Evolutionary conservation across 1,140 invertebrate species (phyloP).

Genomic region (Aricia agestis): DNA sequence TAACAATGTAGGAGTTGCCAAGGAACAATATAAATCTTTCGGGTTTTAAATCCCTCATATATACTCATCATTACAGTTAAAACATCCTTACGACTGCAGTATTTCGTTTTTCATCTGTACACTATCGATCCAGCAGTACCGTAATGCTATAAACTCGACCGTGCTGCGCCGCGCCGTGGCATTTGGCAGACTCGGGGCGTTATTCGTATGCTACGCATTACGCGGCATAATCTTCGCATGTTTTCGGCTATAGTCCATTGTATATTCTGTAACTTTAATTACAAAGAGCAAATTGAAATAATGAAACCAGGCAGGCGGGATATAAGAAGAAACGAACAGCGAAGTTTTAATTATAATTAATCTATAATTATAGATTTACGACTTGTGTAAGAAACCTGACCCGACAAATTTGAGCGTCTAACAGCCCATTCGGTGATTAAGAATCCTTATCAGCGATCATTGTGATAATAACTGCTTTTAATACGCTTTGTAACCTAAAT

Average conservation of each 20-base stretch:
- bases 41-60: background rate
- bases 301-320: too few relatives aligned
- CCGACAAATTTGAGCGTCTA: too few relatives aligned
- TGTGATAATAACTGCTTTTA: background rate
- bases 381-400: too few relatives aligned
- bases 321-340: too few relatives aligned
- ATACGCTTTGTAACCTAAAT: background rate
- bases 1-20: too few relatives aligned
- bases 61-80: background rate
- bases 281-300: too few relatives aligned
- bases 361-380: too few relatives aligned
- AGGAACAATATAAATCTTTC: too few relatives aligned
- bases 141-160: slow-evolving; percentile 7
- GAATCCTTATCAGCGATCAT: background rate
- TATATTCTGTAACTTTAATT: too few relatives aligned
- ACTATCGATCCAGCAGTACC: slow-evolving; percentile 9
- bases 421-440: background rate
- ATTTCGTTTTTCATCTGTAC: slow-evolving; percentile 16
- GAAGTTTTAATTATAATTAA: too few relatives aligned
- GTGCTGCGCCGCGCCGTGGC: slow-evolving; percentile 5
- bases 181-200: background rate
- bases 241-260: background rate
- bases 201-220: background rate
- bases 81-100: slow-evolving; percentile 4
- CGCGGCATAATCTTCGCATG: background rate